Evolutionary conservation across 2,888 invertebrate species (phyloP), one percentile per base, ranked within the genome.

Genomic region (Agrenia bidenticulata): DNA sequence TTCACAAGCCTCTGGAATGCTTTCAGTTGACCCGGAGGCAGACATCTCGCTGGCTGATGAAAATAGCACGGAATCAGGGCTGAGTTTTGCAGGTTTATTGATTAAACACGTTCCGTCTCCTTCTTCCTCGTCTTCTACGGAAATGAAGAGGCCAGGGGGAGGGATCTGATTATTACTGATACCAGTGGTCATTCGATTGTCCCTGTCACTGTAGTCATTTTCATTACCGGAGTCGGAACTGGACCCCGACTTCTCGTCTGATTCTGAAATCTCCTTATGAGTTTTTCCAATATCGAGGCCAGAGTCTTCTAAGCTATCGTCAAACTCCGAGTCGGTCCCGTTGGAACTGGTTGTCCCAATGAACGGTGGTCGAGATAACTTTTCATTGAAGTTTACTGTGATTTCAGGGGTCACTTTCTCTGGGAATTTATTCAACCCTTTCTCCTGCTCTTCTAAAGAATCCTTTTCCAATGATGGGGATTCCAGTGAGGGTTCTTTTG

Each of bases 211-310:
- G 49, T 66, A 76, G 49, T 76, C 76, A 61, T 76, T 73, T 51
- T 76, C 76, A 67, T 75, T 76, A 4, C 76, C 76, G 32, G 75
- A 75, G 45, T 76, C 76, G 1, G 76, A 76, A 49, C 69, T 72
- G 1, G 73, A 73, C 15, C 73, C 73, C 2, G 73, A 75, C 51
- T 73, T 72, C 50, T 72, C 74, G 61, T 74, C 74, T 32, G 73
- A 72, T 56, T 74, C 74, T 1, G 73, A 73, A 32, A 63, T 69
- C 50, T 65, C 66, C 26, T 55, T 55, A 2, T 7, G 26, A 7
- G 23, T 51, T 26, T 69, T 67, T 24, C 69, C 69, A 61, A 74
- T 72, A 49, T 76, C 76, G 41, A 76, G 63, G 1, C 76, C 76
- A 45, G 76, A 76, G 56, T 76, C 76, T 55, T 76, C 76, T 53